phyloP scores from a whole-genome alignment of 2,113 vertebrate genomes.

The Trinectes maculatus region DNA sequence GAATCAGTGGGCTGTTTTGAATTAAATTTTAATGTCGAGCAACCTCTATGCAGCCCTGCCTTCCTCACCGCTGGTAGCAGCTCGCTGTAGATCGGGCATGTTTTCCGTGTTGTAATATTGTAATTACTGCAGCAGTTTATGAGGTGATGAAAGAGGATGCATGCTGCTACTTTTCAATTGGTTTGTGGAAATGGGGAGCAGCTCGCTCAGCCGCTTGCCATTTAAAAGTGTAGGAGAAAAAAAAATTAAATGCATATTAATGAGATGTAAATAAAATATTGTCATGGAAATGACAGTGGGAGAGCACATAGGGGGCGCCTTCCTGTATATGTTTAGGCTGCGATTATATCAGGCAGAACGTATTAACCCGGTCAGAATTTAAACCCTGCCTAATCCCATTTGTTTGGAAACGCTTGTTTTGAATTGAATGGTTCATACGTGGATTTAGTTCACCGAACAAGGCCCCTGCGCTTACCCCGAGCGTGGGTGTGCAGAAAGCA shows the following conservation, averaged over 20 bases:
- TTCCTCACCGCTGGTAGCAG: constrained; percentile 46
- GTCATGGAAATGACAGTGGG: constrained; percentile 57
- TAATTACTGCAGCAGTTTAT: constrained; percentile 78
- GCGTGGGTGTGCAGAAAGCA: constrained; percentile 60
- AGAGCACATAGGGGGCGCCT: constrained; percentile 41
- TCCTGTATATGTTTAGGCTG: constrained; percentile 59
- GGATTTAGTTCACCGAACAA: constrained; percentile 36
- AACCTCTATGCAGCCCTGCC: constrained; percentile 61
- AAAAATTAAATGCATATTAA: constrained; percentile 56
- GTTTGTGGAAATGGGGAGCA: constrained; percentile 40
- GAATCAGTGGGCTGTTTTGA: constrained; percentile 74
- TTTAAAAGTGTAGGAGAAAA: constrained; percentile 44
- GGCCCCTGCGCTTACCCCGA: constrained; percentile 34
- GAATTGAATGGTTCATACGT: constrained; percentile 46
- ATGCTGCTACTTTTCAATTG: constrained; percentile 48
- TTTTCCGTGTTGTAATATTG: constrained; percentile 68
- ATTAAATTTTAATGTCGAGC: constrained; percentile 75
- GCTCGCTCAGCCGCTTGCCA: constrained; percentile 40
- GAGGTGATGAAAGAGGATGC: constrained; percentile 68
- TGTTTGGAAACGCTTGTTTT: constrained; percentile 70
- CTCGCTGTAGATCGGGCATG: constrained; percentile 44
- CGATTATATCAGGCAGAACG: constrained; percentile 63
- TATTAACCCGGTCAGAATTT: constrained; percentile 65
- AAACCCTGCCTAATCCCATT: constrained; percentile 70
- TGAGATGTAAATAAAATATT: constrained; percentile 70